Conservation (phyloP, 2,113 vertebrate genomes). For the Hemibates koningsi region DNA sequence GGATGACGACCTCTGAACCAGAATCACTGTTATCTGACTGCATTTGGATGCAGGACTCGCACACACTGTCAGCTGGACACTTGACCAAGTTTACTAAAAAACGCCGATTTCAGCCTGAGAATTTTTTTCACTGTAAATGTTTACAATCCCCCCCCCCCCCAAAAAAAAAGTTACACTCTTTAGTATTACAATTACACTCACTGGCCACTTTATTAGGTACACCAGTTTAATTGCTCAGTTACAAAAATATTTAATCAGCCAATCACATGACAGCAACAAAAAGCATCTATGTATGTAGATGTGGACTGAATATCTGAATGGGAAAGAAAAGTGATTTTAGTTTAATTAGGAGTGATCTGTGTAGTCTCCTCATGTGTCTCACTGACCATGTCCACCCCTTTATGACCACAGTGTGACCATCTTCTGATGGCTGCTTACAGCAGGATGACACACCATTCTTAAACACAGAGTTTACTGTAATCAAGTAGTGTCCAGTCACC, state of each 20-base stretch:
- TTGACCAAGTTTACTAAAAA: neutral
- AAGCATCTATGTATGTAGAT: neutral
- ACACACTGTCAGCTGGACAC: neutral
- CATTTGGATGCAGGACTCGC: neutral
- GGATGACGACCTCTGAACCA: neutral
- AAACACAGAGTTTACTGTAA: fast-evolving
- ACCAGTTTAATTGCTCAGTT: neutral
- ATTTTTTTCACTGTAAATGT: fast-evolving
- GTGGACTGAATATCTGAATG: neutral
- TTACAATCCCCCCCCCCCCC: neutral
- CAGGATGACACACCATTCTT: neutral
- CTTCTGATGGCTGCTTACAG: neutral
- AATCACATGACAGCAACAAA: neutral
- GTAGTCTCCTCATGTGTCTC: neutral
- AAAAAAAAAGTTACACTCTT: neutral
- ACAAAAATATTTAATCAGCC: neutral
- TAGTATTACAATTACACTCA: neutral
- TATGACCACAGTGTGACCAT: neutral
- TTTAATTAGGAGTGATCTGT: neutral
- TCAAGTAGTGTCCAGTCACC: neutral
- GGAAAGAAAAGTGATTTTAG: neutral
- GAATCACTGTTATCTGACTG: neutral
- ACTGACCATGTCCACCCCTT: neutral
- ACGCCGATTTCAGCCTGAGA: fast-evolving
- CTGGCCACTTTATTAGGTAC: neutral